Percentiles rank a stretch among this genome's conserved stretches.
These are phyloP conservation scores for Callopanchax toddi DNA, from an alignment of 2,113 vertebrate genomes.

Conservation along the genomic window DNA sequence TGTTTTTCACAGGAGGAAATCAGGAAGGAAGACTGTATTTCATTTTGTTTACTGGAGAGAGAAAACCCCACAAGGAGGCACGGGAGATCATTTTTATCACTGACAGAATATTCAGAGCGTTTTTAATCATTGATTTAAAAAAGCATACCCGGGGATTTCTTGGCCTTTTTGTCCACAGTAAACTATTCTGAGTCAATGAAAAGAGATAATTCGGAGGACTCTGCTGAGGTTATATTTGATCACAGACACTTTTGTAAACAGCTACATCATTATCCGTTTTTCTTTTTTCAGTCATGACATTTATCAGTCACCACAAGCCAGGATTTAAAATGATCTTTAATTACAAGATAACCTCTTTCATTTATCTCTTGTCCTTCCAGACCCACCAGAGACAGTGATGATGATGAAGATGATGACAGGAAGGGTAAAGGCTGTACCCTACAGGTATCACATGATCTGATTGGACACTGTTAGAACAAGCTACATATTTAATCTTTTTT, in stretches of 20 bases:
- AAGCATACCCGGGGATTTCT: no score
- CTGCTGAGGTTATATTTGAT: no score
- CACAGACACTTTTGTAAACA: no score
- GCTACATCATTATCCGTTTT: no score
- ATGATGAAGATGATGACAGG: conserved; percentile 95
- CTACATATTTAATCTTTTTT: conserved; percentile 23
- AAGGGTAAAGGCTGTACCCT: conserved; percentile 91
- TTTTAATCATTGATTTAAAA: no score
- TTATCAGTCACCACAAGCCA: neutral
- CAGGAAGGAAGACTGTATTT: conserved; percentile 15
- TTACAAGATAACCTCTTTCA: conserved; percentile 43
- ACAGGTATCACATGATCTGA: conserved; percentile 66
- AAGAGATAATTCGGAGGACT: no score
- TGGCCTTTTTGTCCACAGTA: no score
- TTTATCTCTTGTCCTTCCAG: conserved; percentile 70
- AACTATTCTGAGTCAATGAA: no score
- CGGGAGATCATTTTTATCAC: neutral
- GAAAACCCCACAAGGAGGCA: neutral
- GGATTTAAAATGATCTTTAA: conserved; percentile 26
- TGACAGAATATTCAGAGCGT: neutral
- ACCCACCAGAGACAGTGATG: conserved; percentile 94
- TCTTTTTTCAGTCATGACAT: no score
- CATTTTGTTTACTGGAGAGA: conserved; percentile 5
- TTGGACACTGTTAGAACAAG: conserved; percentile 4
- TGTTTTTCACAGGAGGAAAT: conserved; percentile 33